These are phyloP conservation scores for Euclidia mi DNA, from an alignment of 2,888 invertebrate genomes.

Conservation along the genomic window DNA sequence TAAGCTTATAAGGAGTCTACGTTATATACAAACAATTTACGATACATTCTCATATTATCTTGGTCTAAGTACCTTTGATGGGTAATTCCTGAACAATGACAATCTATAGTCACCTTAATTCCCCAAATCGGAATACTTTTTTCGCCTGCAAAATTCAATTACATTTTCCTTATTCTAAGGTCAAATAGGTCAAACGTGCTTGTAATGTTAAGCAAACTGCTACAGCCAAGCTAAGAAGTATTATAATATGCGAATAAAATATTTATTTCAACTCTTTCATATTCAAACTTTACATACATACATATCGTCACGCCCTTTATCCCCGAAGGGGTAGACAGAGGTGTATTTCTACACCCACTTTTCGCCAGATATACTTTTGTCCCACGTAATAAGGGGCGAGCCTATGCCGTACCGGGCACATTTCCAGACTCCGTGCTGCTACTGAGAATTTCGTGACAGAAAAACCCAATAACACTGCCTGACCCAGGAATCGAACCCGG, in stretches of 20 bases:
- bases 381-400: too few relatives aligned
- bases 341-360: too few relatives aligned
- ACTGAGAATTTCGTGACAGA: too few relatives aligned
- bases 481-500: too few relatives aligned
- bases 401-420: too few relatives aligned
- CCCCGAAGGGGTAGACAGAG: too few relatives aligned
- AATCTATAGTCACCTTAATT: slow-evolving; percentile 11
- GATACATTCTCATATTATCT: background rate
- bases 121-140: slow-evolving; percentile 13
- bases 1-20: too few relatives aligned
- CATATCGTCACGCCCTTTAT: too few relatives aligned
- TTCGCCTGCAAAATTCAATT: slow-evolving; percentile 16
- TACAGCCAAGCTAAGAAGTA: background rate
- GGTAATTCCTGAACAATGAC: background rate
- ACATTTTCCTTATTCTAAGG: slow-evolving; percentile 7
- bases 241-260: background rate
- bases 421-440: too few relatives aligned
- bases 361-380: too few relatives aligned
- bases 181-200: slow-evolving; percentile 12
- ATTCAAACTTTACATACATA: too few relatives aligned
- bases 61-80: background rate
- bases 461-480: too few relatives aligned
- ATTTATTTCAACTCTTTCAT: background rate
- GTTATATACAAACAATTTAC: background rate
- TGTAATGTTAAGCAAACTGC: slow-evolving; percentile 2